These are phyloP conservation scores for Battus philenor DNA, from an alignment of 1,140 invertebrate species.

Conservation along the genomic window DNA sequence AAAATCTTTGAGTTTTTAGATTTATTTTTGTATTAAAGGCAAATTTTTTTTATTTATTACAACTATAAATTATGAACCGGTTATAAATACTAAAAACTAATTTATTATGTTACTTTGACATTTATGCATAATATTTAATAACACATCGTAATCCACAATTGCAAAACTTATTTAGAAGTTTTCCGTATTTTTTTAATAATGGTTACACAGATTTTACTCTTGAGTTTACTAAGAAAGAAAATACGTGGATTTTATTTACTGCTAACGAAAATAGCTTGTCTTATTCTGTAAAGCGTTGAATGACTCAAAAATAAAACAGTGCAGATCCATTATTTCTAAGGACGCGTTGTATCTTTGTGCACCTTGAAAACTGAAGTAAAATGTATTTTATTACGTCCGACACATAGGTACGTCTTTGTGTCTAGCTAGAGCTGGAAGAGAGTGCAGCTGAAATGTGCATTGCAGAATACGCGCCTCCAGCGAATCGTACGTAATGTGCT, in stretches of 20 bases:
- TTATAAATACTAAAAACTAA: too few relatives aligned
- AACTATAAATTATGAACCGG: too few relatives aligned
- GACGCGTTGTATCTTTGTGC: neutral
- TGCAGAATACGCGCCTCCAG: conserved; percentile 45
- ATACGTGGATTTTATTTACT: too few relatives aligned
- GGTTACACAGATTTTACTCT: too few relatives aligned
- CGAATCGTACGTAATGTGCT: conserved; percentile 60
- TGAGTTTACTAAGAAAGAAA: too few relatives aligned
- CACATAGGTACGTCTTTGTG: conserved; percentile 27
- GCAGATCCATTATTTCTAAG: conserved; percentile 5
- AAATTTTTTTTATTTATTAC: too few relatives aligned
- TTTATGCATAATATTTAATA: neutral
- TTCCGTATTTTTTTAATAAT: too few relatives aligned
- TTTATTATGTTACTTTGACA: conserved; percentile 4
- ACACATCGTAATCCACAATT: too few relatives aligned
- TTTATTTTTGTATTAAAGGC: too few relatives aligned
- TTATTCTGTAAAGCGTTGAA: neutral
- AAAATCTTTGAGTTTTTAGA: too few relatives aligned
- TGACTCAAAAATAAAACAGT: conserved; percentile 8
- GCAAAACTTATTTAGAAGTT: too few relatives aligned
- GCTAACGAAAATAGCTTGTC: too few relatives aligned
- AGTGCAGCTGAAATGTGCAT: conserved; percentile 55
- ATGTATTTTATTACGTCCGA: conserved; percentile 3
- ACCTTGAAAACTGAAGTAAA: conserved; percentile 4
- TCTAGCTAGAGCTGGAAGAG: conserved; percentile 46